Conservation (phyloP, 35 echinoderm and acorn worm species). For the Holothuria glaberrima region DNA sequence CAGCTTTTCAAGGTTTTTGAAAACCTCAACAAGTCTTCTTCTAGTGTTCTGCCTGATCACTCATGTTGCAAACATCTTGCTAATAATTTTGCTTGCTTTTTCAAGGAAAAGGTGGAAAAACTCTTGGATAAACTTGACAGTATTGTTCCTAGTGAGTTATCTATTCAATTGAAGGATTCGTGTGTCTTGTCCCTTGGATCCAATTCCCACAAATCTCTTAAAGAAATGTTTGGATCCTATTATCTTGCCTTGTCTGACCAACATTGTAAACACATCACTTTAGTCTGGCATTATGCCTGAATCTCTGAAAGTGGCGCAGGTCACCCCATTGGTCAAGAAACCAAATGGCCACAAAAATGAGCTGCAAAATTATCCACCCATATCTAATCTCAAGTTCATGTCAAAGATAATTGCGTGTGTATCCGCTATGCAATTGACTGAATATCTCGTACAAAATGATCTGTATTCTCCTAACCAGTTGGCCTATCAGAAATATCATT, state of each 20-base stretch:
- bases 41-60: neutral
- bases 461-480: slow-evolving; percentile 37
- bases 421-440: neutral
- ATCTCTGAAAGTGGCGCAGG: slow-evolving; percentile 40
- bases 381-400: slow-evolving; percentile 22
- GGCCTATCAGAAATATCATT: slow-evolving; percentile 54
- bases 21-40: neutral
- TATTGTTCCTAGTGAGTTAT: neutral
- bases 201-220: slow-evolving; percentile 45
- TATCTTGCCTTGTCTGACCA: slow-evolving; percentile 43
- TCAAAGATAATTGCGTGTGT: slow-evolving; percentile 31
- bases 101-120: slow-evolving; percentile 1
- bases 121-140: slow-evolving; percentile 15
- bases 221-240: slow-evolving; percentile 35
- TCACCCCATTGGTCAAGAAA: slow-evolving; percentile 70
- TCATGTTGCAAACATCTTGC: slow-evolving; percentile 7
- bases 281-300: slow-evolving; percentile 49
- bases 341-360: slow-evolving; percentile 31
- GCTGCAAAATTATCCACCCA: slow-evolving; percentile 51
- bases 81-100: neutral
- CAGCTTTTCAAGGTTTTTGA: slow-evolving; percentile 27
- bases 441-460: neutral
- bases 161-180: neutral
- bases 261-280: slow-evolving; percentile 66
- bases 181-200: slow-evolving; percentile 62